Percentiles rank a stretch among this genome's conserved stretches.
Evolutionary conservation across 2,888 invertebrate genomes (phyloP).

Genomic region (Mimumesa dahlbomi): DNA sequence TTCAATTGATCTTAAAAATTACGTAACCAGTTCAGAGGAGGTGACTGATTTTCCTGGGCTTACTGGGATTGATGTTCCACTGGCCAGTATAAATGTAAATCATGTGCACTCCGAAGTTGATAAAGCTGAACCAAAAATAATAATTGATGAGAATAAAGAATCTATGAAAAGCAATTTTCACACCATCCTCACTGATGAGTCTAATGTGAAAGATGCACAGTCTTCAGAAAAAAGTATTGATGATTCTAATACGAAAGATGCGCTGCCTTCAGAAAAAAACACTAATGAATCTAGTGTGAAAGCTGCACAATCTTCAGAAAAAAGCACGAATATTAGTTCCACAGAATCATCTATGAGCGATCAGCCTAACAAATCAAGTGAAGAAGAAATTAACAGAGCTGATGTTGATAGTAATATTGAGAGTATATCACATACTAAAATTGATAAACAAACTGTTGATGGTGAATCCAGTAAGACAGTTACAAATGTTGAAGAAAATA

Average conservation of each 20-base stretch:
- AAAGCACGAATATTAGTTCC: not conserved
- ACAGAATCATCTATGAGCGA: not conserved
- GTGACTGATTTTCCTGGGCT: conserved; percentile 11
- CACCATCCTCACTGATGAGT: not conserved
- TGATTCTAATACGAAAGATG: not conserved
- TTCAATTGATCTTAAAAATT: conserved; percentile 17
- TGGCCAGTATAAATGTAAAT: conserved; percentile 1
- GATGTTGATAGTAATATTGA: not conserved
- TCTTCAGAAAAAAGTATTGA: not conserved
- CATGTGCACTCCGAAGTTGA: not conserved
- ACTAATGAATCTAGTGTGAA: not conserved
- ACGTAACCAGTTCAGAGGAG: conserved; percentile 20
- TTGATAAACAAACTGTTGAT: not conserved
- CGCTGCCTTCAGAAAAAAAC: not conserved
- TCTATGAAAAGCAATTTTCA: not conserved
- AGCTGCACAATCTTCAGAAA: not conserved
- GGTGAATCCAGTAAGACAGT: too few species aligned
- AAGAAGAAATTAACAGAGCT: not conserved
- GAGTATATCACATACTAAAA: not conserved
- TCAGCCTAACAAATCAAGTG: too few species aligned
- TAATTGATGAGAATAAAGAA: not conserved
- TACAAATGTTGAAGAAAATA: too few species aligned
- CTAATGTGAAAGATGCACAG: not conserved
- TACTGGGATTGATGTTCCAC: not conserved
- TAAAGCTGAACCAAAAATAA: not conserved